Evolutionary conservation across 2,888 invertebrate genomes (phyloP).

Genomic region (Agelastica alni): DNA sequence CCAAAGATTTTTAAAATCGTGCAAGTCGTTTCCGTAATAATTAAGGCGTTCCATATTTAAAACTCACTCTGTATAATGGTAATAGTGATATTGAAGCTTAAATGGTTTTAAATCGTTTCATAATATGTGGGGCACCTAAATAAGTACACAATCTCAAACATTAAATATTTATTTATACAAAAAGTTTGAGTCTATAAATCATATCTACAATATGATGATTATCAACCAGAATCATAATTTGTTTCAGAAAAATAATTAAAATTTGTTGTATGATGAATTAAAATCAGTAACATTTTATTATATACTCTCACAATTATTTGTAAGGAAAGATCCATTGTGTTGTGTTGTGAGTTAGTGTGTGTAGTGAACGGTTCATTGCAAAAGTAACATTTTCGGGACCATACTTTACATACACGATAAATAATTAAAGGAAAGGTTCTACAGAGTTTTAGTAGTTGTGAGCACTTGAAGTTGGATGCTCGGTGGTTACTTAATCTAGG

Average conservation of each 20-base stretch:
- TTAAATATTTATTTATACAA: conserved; percentile 42
- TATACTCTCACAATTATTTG: conserved; percentile 2
- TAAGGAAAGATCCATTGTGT: conserved; percentile 1
- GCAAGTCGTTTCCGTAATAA: no score
- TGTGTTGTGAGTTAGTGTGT: background rate
- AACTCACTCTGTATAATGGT: no score
- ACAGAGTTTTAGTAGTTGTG: no score
- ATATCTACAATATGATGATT: conserved; percentile 40
- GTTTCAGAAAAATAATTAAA: conserved; percentile 15
- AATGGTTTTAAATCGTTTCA: no score
- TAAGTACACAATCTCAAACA: conserved; percentile 22
- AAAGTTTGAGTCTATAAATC: conserved; percentile 44
- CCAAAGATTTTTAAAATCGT: no score
- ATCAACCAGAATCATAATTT: conserved; percentile 25
- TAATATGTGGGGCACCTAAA: no score
- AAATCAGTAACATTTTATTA: conserved; percentile 10
- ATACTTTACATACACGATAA: no score
- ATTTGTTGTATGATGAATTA: conserved; percentile 4
- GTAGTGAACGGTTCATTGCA: background rate
- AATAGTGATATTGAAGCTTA: no score
- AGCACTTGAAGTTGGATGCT: no score
- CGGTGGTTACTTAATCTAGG: no score
- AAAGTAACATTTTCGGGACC: background rate
- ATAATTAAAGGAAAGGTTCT: no score
- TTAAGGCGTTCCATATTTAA: no score